These are phyloP conservation scores for Neodiprion pinetum DNA, from an alignment of 1,140 invertebrate genomes.

Conservation along the genomic window DNA sequence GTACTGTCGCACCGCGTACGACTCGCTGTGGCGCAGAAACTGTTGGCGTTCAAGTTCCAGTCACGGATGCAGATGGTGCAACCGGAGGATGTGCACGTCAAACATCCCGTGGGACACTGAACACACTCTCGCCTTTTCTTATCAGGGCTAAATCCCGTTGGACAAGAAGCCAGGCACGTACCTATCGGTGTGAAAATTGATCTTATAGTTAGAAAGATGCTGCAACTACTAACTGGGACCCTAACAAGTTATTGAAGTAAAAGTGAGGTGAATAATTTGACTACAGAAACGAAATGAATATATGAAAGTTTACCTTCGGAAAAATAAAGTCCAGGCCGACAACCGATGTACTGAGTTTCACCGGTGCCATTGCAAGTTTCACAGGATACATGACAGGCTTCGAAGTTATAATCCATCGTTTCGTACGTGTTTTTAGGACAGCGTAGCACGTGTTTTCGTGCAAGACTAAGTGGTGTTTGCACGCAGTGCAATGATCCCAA, in stretches of 20 bases:
- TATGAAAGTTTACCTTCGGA: conserved; percentile 63
- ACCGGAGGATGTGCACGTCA: conserved; percentile 70
- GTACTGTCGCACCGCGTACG: conserved; percentile 71
- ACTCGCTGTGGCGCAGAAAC: conserved; percentile 71
- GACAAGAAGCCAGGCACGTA: conserved; percentile 66
- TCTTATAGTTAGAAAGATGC: background rate
- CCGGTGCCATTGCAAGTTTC: conserved; percentile 82
- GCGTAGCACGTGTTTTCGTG: conserved; percentile 81
- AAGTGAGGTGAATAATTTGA: background rate
- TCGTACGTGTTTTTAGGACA: conserved; percentile 81
- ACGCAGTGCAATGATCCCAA: conserved; percentile 82
- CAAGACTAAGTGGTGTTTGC: conserved; percentile 82
- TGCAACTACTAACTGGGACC: background rate
- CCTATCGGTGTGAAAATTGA: conserved; percentile 39
- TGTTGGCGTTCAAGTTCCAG: conserved; percentile 77
- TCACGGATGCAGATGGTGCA: conserved; percentile 74
- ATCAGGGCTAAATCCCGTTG: conserved; percentile 75
- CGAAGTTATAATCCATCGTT: conserved; percentile 83
- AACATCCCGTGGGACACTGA: conserved; percentile 75
- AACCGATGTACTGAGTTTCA: conserved; percentile 81
- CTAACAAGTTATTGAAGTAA: background rate
- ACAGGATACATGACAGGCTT: conserved; percentile 79
- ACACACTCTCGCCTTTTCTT: conserved; percentile 79
- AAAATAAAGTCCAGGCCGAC: conserved; percentile 71
- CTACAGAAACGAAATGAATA: background rate